These are phyloP conservation scores for Monopis laevigella DNA, from an alignment of 2,888 invertebrate species.

Conservation along the genomic window DNA sequence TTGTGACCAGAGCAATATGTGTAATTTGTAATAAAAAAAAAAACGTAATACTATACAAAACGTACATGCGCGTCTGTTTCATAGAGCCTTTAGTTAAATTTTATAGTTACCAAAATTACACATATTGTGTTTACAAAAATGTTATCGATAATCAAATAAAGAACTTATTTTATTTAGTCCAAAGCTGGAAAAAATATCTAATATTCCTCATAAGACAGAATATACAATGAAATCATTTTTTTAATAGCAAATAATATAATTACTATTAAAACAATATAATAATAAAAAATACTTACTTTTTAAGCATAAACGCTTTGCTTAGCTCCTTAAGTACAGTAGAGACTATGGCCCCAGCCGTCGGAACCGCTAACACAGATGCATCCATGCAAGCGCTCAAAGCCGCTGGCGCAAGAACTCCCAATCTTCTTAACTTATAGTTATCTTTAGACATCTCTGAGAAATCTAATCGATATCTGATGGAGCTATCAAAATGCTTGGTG, in stretches of 20 bases:
- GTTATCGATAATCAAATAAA: too few species aligned
- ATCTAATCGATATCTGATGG: neutral
- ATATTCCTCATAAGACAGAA: too few species aligned
- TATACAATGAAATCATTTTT: too few species aligned
- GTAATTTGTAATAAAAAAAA: too few species aligned
- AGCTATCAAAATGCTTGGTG: neutral
- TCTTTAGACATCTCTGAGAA: conserved; percentile 43
- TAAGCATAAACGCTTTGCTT: conserved; percentile 60
- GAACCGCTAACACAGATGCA: conserved; percentile 55
- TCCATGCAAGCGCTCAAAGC: conserved; percentile 57
- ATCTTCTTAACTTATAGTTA: conserved; percentile 38
- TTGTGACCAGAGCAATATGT: too few species aligned
- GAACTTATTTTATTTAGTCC: too few species aligned
- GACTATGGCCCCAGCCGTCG: conserved; percentile 56
- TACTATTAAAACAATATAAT: neutral
- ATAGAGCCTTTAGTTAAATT: too few species aligned
- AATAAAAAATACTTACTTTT: conserved; percentile 39
- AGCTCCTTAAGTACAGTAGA: conserved; percentile 57
- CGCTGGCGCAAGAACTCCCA: conserved; percentile 55
- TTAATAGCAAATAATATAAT: neutral
- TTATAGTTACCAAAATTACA: too few species aligned
- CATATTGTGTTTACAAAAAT: too few species aligned
- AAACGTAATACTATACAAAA: too few species aligned
- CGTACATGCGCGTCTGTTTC: too few species aligned
- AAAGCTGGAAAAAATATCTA: too few species aligned